These are phyloP conservation scores for Ichneumoninae sp. DNA, from an alignment of 2,888 invertebrate species.

Conservation along the genomic window DNA sequence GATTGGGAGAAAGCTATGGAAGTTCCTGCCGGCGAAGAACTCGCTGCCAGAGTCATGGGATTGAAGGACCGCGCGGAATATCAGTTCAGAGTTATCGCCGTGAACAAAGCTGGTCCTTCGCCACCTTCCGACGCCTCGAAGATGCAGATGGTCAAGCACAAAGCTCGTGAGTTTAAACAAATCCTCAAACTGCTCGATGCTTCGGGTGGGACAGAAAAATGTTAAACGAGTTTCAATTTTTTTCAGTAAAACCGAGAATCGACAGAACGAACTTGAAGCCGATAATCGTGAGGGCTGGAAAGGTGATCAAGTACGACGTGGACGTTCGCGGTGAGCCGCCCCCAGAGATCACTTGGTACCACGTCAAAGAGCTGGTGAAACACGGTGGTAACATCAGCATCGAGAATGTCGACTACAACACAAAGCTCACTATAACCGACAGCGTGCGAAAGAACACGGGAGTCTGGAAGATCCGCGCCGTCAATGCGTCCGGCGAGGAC, in stretches of 20 bases:
- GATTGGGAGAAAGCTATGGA: conserved; percentile 96
- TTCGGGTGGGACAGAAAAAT: conserved; percentile 14
- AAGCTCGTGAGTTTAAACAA: conserved; percentile 89
- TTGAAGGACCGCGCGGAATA: conserved; percentile 96
- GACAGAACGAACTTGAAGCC: conserved; percentile 97
- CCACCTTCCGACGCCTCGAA: conserved; percentile 96
- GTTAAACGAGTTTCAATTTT: conserved; percentile 14
- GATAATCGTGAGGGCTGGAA: conserved; percentile 95
- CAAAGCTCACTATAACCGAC: conserved; percentile 93
- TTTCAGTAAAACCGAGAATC: conserved; percentile 97
- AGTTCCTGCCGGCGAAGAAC: conserved; percentile 88
- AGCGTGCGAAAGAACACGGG: conserved; percentile 94
- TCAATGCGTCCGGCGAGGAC: conserved; percentile 96
- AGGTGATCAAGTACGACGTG: conserved; percentile 96
- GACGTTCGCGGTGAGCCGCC: conserved; percentile 98
- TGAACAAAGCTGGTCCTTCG: conserved; percentile 96
- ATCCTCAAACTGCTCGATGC: neutral
- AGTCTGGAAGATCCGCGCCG: conserved; percentile 94
- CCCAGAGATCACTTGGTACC: conserved; percentile 96
- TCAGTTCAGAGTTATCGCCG: conserved; percentile 95
- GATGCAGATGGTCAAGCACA: conserved; percentile 94
- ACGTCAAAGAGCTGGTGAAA: conserved; percentile 91
- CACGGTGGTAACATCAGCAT: conserved; percentile 90
- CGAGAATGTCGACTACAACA: conserved; percentile 95
- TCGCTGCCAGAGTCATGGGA: conserved; percentile 92